Percentiles rank a stretch among this genome's conserved stretches.
phyloP scores from a whole-genome alignment of 2,888 invertebrate species.

The Mystacides longicornis region DNA sequence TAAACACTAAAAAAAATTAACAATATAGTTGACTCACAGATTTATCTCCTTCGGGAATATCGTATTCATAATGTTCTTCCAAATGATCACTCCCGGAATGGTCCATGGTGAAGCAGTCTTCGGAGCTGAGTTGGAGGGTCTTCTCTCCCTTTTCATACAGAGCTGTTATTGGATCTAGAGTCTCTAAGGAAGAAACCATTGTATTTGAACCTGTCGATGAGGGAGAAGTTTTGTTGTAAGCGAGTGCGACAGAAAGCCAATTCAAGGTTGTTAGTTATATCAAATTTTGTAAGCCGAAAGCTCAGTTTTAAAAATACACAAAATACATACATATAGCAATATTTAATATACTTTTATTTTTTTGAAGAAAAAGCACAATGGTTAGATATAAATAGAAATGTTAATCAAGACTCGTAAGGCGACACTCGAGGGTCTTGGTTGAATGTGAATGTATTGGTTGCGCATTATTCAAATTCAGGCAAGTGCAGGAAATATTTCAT shows the following conservation, averaged over 20 bases:
- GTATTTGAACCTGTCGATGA: constrained; percentile 65
- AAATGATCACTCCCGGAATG: constrained; percentile 41
- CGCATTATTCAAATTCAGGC: too few relatives aligned
- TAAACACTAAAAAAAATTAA: too few relatives aligned
- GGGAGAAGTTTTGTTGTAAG: neutral
- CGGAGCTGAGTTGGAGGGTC: constrained; percentile 32
- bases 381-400: too few relatives aligned
- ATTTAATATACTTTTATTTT: neutral
- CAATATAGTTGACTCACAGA: constrained; percentile 24
- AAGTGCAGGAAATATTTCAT: too few relatives aligned
- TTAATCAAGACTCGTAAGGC: too few relatives aligned
- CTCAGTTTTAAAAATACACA: neutral
- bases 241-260: too few relatives aligned
- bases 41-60: constrained; percentile 45
- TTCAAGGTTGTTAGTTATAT: neutral
- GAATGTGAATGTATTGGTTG: too few relatives aligned
- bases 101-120: constrained; percentile 34
- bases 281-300: neutral
- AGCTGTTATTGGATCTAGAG: constrained; percentile 52
- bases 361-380: too few relatives aligned
- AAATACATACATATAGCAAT: neutral
- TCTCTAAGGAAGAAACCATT: constrained; percentile 71
- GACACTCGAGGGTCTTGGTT: too few relatives aligned
- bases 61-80: constrained; percentile 36
- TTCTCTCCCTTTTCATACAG: constrained; percentile 40